These are phyloP conservation scores for Bolinopsis microptera DNA, from an alignment of 37 sponge, comb jelly and placozoan genomes.

Conservation along the genomic window DNA sequence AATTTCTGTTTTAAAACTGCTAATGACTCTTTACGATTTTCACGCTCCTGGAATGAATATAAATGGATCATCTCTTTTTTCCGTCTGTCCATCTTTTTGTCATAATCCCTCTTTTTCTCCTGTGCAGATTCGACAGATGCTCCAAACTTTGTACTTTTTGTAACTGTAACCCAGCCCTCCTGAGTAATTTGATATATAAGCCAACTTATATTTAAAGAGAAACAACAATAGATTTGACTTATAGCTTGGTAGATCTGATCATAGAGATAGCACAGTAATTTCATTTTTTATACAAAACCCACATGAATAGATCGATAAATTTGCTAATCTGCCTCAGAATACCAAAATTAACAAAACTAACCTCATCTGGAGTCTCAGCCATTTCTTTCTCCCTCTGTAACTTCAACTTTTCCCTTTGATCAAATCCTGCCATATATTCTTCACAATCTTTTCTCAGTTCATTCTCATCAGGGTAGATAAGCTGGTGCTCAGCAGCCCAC, in stretches of 20 bases:
- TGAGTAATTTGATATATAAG: no score
- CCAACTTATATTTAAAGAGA: no score
- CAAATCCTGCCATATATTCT: constrained; percentile 44
- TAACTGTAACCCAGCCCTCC: constrained; percentile 61
- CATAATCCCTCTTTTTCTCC: constrained; percentile 26
- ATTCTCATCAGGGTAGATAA: constrained; percentile 15
- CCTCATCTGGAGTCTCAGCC: constrained; percentile 65
- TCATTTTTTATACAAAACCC: no score
- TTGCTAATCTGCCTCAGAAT: no score
- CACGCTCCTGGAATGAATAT: constrained; percentile 36
- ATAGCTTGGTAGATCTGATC: no score
- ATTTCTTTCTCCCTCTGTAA: constrained; percentile 2
- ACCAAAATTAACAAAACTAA: no score
- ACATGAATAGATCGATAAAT: no score
- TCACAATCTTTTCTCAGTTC: constrained; percentile 37
- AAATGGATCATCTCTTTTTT: constrained; percentile 53
- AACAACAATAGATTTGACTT: no score
- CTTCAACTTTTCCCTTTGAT: constrained; percentile 30
- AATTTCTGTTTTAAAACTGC: constrained; percentile 20
- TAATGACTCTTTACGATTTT: constrained; percentile 29
- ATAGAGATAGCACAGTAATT: no score
- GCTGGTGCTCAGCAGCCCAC: constrained; percentile 6
- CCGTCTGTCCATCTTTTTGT: constrained; percentile 12
- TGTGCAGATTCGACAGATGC: constrained; percentile 40
- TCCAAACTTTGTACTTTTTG: constrained; percentile 52